Evolutionary conservation across 2,113 vertebrate genomes (phyloP).

Genomic region (Tragelaphus imberbis): DNA sequence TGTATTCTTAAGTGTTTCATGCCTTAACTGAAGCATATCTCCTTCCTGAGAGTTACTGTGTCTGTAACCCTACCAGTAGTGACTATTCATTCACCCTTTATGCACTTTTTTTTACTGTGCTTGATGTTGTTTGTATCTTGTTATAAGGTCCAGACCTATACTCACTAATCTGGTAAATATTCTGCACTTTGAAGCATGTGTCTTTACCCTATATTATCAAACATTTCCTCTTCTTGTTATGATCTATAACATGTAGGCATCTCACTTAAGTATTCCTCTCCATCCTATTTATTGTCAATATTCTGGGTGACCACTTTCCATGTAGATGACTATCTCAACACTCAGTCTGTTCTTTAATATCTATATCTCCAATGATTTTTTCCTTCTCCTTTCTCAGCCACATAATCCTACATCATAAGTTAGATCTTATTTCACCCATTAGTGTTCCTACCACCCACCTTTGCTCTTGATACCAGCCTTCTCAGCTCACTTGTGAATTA

Average conservation of each 20-base stretch:
- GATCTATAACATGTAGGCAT: neutral
- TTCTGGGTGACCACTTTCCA: neutral
- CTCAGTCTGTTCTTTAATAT: neutral
- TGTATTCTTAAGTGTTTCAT: neutral
- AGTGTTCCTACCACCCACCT: neutral
- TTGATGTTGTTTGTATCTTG: neutral
- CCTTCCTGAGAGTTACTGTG: neutral
- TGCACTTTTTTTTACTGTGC: no score
- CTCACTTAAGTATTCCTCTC: neutral
- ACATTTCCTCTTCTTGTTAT: neutral
- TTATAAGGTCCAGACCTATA: neutral
- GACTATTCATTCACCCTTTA: neutral
- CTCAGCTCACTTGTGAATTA: neutral
- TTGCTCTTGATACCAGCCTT: neutral
- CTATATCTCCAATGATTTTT: neutral
- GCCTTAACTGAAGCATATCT: neutral
- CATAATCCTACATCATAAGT: neutral
- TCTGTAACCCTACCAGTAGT: accelerated
- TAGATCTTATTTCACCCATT: accelerated
- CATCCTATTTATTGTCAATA: neutral
- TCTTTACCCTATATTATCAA: neutral
- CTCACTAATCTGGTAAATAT: neutral
- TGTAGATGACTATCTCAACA: neutral
- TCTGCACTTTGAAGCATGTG: neutral
- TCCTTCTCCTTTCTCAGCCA: neutral